These are phyloP conservation scores for Cheilosia grossa DNA, from an alignment of 2,888 invertebrate species.

Conservation along the genomic window DNA sequence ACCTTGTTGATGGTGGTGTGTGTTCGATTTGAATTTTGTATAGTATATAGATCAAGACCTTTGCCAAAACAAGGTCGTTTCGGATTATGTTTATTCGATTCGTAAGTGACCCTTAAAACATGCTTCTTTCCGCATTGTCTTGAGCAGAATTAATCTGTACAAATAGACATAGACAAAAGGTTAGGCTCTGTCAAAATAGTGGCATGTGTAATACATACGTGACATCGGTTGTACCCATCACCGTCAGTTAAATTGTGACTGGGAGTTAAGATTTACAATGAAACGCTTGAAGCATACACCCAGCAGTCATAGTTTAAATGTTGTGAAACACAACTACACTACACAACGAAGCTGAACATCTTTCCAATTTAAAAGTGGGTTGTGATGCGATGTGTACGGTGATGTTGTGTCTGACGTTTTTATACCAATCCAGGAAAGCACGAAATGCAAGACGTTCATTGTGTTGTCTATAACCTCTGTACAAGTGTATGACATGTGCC, in stretches of 20 bases:
- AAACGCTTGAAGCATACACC: background rate
- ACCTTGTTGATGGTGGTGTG: background rate
- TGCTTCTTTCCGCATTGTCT: conserved; percentile 22
- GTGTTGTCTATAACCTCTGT: conserved; percentile 25
- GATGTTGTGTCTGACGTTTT: conserved; percentile 1
- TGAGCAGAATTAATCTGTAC: conserved; percentile 3
- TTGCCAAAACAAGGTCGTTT: conserved; percentile 14
- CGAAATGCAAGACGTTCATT: conserved; percentile 19
- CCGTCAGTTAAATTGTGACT: background rate
- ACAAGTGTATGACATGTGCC: conserved; percentile 56
- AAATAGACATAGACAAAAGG: background rate
- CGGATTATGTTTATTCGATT: conserved; percentile 2
- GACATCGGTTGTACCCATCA: background rate
- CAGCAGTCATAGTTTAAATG: background rate
- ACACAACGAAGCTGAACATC: conserved; percentile 18
- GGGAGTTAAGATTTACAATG: background rate
- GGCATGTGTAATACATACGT: background rate
- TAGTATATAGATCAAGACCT: conserved; percentile 34
- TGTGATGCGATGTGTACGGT: conserved; percentile 21
- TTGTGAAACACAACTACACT: conserved; percentile 34
- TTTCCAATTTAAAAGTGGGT: conserved; percentile 43
- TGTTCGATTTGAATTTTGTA: conserved; percentile 12
- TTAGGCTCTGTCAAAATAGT: background rate
- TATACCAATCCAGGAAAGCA: background rate
- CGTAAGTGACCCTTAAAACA: conserved; percentile 27